Percentiles rank a stretch among this genome's conserved stretches.
Evolutionary conservation across 2,888 invertebrate species (phyloP).

Genomic region (Euzophera pinguis): DNA sequence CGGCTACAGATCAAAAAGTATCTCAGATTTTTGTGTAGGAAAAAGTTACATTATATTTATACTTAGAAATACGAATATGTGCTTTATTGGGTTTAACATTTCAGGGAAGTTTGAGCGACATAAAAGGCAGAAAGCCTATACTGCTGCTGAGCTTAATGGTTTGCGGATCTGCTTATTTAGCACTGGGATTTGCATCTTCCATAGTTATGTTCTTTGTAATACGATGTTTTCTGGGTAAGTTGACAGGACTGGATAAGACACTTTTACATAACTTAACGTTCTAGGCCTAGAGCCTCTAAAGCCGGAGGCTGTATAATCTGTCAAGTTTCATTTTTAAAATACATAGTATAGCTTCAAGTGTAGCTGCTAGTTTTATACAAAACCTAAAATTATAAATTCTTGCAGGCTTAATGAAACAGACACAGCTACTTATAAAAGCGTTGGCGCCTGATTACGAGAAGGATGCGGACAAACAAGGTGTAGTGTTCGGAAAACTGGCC

Average conservation of each 20-base stretch:
- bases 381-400: background rate
- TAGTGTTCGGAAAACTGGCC: constrained; percentile 77
- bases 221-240: constrained; percentile 69
- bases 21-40: no score
- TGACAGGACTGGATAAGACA: background rate
- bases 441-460: constrained; percentile 78
- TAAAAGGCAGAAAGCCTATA: constrained; percentile 71
- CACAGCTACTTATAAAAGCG: constrained; percentile 80
- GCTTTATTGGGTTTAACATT: no score
- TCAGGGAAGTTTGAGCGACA: constrained; percentile 79
- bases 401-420: constrained; percentile 82
- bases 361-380: no score
- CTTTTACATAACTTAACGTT: no score
- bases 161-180: constrained; percentile 65
- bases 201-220: constrained; percentile 58
- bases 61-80: no score
- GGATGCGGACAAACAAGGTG: constrained; percentile 56
- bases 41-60: no score
- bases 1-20: no score
- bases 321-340: no score
- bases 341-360: no score
- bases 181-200: constrained; percentile 68
- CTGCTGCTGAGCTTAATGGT: constrained; percentile 57
- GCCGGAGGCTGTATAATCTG: no score
- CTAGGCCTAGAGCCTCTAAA: no score